Conservation (phyloP, 2,113 vertebrate species). For the Gymnarchus niloticus region DNA sequence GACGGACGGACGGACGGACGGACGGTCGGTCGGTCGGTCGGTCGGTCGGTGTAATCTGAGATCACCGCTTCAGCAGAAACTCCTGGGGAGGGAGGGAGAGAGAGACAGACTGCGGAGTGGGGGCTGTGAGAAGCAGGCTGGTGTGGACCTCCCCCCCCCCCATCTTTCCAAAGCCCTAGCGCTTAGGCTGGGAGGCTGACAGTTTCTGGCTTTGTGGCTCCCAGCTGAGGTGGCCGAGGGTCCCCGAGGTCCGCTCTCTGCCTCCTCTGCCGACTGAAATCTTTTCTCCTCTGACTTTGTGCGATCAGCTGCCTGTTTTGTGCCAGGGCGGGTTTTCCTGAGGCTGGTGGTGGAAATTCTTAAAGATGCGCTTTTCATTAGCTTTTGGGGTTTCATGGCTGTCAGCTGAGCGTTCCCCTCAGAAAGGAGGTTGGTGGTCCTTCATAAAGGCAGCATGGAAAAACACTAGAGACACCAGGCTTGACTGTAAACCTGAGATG, state of each 20-base stretch:
- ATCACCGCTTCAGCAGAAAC: neutral
- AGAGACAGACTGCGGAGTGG: neutral
- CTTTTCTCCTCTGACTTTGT: too few relatives aligned
- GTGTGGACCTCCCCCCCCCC: neutral
- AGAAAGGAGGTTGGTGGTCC: neutral
- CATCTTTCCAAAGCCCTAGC: neutral
- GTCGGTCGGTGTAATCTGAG: neutral
- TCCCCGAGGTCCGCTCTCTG: too few relatives aligned
- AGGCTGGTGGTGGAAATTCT: too few relatives aligned
- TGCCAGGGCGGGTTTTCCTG: too few relatives aligned
- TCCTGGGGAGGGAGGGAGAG: neutral
- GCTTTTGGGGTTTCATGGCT: neutral
- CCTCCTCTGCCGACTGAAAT: too few relatives aligned
- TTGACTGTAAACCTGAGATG: neutral
- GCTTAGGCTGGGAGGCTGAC: neutral
- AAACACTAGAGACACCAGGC: neutral
- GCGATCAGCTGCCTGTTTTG: too few relatives aligned
- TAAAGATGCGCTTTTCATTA: neutral
- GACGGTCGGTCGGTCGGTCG: neutral
- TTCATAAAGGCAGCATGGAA: neutral
- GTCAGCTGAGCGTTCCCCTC: neutral
- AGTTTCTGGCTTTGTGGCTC: neutral
- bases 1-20: neutral
- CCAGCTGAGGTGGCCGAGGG: neutral
- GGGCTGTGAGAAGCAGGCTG: neutral